Evolutionary conservation across 1,140 invertebrate species (phyloP).

Genomic region (Araneus ventricosus): DNA sequence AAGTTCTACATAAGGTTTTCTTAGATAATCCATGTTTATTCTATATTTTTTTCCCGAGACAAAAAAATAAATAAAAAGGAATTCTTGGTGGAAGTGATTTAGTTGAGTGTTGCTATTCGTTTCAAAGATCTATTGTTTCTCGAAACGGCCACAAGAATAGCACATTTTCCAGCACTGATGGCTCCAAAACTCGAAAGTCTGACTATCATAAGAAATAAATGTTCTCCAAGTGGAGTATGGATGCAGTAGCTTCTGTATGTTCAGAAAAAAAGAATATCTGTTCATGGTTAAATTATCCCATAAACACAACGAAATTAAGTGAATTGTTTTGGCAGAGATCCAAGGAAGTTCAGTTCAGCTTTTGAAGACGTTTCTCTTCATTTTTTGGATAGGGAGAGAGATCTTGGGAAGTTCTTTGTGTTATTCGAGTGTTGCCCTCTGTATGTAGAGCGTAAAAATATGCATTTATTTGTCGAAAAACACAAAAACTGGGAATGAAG

Average conservation of each 20-base stretch:
- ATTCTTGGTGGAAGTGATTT: not conserved
- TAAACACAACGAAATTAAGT: conserved; percentile 29
- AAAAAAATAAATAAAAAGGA: not conserved
- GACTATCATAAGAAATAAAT: not conserved
- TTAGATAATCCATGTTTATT: not conserved
- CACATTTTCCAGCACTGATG: not conserved
- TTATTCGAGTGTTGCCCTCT: not conserved
- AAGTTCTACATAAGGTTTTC: not conserved
- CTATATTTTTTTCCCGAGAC: not conserved
- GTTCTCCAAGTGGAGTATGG: not conserved
- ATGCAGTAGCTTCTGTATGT: no score
- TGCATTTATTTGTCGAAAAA: not conserved
- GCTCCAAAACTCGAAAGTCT: not conserved
- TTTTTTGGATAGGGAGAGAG: not conserved
- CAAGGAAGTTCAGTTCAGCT: not conserved
- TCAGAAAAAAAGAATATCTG: not conserved
- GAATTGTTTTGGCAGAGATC: conserved; percentile 17
- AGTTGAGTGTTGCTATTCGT: not conserved
- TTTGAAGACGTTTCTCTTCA: not conserved
- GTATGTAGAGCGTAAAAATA: conserved; percentile 35
- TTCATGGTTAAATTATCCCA: conserved; percentile 7
- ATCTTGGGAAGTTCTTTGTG: not conserved
- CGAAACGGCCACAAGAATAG: not conserved
- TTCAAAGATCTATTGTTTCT: not conserved
- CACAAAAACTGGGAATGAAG: not conserved